phyloP scores from a whole-genome alignment of 2,113 vertebrate species.

The Stigmatopora nigra region DNA sequence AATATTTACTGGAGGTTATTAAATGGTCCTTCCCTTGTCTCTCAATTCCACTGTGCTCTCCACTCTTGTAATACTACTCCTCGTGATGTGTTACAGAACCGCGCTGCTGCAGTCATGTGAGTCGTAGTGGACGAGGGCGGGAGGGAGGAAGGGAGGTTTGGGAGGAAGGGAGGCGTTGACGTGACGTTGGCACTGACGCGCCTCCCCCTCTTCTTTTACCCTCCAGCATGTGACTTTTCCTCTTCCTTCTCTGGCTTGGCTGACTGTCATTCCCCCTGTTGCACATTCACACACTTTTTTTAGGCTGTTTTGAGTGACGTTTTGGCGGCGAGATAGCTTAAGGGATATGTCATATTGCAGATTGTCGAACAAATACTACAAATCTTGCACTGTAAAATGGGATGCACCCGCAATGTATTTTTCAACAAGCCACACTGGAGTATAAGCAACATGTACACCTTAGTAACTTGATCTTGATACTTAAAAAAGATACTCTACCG shows the following conservation, averaged over 20 bases:
- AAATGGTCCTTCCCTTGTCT: slow-evolving; percentile 8
- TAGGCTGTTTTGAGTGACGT: neutral
- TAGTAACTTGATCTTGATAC: too few relatives aligned
- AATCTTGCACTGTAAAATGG: too few relatives aligned
- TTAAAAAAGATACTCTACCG: too few relatives aligned
- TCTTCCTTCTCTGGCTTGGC: slow-evolving; percentile 2
- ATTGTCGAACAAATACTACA: too few relatives aligned
- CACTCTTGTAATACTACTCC: slow-evolving; percentile 71
- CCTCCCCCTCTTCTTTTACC: slow-evolving; percentile 14
- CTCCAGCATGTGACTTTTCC: slow-evolving; percentile 51
- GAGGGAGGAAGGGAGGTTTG: slow-evolving; percentile 44
- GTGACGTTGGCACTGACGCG: slow-evolving; percentile 48
- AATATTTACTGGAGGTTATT: slow-evolving; percentile 53
- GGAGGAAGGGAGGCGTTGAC: slow-evolving; percentile 47
- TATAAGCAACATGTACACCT: too few relatives aligned
- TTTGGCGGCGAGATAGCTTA: neutral
- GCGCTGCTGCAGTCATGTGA: slow-evolving; percentile 75
- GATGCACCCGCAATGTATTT: too few relatives aligned
- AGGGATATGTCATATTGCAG: too few relatives aligned
- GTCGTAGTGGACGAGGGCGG: slow-evolving; percentile 60
- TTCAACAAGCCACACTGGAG: too few relatives aligned
- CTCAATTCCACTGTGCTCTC: slow-evolving; percentile 22
- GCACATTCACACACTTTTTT: slow-evolving; percentile 2
- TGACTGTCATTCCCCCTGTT: slow-evolving; percentile 1
- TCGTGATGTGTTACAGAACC: slow-evolving; percentile 73